Percentiles rank a stretch among this genome's conserved stretches.
Conservation (phyloP, 2,888 invertebrate species). For the Melanargia galathea region DNA sequence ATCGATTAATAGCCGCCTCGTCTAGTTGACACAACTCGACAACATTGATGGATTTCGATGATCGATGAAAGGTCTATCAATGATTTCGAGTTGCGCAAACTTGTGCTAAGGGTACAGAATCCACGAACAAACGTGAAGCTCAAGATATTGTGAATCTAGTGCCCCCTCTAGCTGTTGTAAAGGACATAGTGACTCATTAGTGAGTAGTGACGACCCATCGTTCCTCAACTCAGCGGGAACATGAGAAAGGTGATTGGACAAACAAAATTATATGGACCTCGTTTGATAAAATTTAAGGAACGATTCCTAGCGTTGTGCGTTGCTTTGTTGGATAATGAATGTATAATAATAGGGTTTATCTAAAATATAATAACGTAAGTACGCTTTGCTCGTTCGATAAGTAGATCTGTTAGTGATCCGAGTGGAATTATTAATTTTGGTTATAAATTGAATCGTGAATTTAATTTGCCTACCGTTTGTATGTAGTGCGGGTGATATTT, state of each 20-base stretch:
- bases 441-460: conserved; percentile 40
- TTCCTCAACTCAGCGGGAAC: conserved; percentile 52
- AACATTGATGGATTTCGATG: background rate
- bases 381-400: conserved; percentile 71
- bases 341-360: conserved; percentile 49
- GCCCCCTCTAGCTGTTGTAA: conserved; percentile 47
- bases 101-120: background rate
- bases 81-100: background rate
- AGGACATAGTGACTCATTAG: conserved; percentile 31
- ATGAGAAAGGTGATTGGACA: conserved; percentile 77
- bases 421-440: conserved; percentile 57
- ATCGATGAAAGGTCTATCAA: background rate
- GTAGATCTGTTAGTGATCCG: conserved; percentile 62
- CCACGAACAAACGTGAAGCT: conserved; percentile 45
- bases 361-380: conserved; percentile 55
- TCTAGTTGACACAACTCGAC: background rate
- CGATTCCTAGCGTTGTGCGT: conserved; percentile 67
- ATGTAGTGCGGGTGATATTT: conserved; percentile 22
- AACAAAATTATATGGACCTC: conserved; percentile 64
- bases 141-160: conserved; percentile 44
- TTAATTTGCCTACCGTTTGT: conserved; percentile 39
- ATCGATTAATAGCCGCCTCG: background rate
- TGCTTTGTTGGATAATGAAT: conserved; percentile 72
- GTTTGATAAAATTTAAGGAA: conserved; percentile 54
- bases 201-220: conserved; percentile 44